Percentiles rank a stretch among this genome's conserved stretches.
Conservation (phyloP, 2,888 invertebrate genomes). For the Seira ritae region DNA sequence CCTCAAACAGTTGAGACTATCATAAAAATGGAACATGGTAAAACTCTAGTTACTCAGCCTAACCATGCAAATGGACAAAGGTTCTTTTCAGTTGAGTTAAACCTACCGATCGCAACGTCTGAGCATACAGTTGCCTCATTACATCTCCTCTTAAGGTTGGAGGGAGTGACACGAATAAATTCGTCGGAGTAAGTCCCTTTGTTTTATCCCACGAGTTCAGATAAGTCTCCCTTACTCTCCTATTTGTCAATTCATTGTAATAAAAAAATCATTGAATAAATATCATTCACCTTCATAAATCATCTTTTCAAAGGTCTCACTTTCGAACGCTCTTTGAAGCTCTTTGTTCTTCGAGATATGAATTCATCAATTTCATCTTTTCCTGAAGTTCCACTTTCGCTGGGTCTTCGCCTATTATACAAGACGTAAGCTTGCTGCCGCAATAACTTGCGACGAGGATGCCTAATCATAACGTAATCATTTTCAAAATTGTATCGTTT, state of each 20-base stretch:
- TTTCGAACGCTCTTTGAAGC: constrained; percentile 51
- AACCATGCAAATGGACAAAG: no score
- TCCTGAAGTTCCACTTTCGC: constrained; percentile 63
- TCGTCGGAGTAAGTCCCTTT: constrained; percentile 56
- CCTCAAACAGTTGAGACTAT: constrained; percentile 57
- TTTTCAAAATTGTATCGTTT: background rate
- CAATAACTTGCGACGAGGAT: constrained; percentile 45
- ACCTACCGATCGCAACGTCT: constrained; percentile 20
- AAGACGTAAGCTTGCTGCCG: constrained; percentile 64
- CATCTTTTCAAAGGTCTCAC: constrained; percentile 34
- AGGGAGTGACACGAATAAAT: constrained; percentile 66
- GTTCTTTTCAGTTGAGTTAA: no score
- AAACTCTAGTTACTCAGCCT: background rate
- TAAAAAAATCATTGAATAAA: background rate
- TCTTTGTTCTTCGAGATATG: constrained; percentile 64
- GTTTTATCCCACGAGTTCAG: constrained; percentile 70
- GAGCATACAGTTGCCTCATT: constrained; percentile 69
- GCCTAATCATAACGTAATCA: constrained; percentile 45
- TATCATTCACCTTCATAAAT: background rate
- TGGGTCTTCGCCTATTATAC: constrained; percentile 69
- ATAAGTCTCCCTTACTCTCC: constrained; percentile 67
- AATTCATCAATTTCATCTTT: constrained; percentile 63
- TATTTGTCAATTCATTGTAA: no score
- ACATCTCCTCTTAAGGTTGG: constrained; percentile 70
- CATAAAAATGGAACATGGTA: constrained; percentile 9